phyloP scores from a whole-genome alignment of 2,113 vertebrate species.

The Catharus minimus region DNA sequence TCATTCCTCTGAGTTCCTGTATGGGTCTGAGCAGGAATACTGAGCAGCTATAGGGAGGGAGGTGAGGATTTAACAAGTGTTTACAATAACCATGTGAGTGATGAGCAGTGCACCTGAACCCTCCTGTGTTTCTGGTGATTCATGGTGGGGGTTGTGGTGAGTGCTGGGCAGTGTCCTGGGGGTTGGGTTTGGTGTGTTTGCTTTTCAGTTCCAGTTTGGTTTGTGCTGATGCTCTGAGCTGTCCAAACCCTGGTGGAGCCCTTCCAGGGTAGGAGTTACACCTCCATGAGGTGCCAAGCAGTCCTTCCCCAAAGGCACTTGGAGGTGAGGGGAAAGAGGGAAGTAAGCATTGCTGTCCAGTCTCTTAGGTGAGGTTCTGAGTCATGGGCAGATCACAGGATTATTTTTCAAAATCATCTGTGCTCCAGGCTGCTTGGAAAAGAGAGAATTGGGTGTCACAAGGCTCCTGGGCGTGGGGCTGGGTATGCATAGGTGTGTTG shows the following conservation, averaged over 20 bases:
- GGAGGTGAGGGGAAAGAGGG: background rate
- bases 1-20: background rate
- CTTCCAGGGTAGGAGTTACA: background rate
- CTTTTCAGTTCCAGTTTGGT: background rate
- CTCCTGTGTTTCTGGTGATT: background rate
- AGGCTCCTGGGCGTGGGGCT: background rate
- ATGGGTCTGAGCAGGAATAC: background rate
- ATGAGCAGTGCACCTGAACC: background rate
- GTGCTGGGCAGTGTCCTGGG: background rate
- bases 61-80: background rate
- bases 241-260: background rate
- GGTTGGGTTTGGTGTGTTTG: background rate
- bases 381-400: background rate
- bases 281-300: background rate
- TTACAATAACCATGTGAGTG: background rate
- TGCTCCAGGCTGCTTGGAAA: background rate
- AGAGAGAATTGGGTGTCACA: background rate
- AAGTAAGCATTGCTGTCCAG: rapidly evolving
- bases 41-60: background rate
- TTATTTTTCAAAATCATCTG: background rate
- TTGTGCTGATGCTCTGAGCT: background rate
- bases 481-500: background rate
- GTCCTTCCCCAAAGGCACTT: background rate
- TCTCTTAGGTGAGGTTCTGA: background rate
- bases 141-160: background rate